These are phyloP conservation scores for Hipparchia sbordonii DNA, from an alignment of 2,888 invertebrate genomes.

Conservation along the genomic window DNA sequence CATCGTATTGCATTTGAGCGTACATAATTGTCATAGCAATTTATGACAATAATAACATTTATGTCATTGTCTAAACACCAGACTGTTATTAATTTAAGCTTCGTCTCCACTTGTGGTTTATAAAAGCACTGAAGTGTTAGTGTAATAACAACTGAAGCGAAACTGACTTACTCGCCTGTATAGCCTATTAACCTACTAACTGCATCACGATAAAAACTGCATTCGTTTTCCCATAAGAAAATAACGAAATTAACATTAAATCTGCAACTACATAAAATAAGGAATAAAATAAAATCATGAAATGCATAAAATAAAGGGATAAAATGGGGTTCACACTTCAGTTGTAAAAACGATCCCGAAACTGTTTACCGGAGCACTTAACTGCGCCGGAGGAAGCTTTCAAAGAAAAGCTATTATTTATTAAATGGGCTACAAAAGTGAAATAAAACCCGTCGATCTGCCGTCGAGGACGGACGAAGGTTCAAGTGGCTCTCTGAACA, in stretches of 20 bases:
- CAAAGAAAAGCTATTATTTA: slow-evolving; percentile 62
- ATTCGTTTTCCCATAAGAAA: not conserved
- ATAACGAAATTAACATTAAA: too few relatives aligned
- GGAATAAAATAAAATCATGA: not conserved
- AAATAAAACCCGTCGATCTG: slow-evolving; percentile 47
- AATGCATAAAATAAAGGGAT: not conserved
- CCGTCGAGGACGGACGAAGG: slow-evolving; percentile 64
- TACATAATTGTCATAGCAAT: not conserved
- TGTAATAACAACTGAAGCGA: too few relatives aligned
- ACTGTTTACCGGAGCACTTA: slow-evolving; percentile 28
- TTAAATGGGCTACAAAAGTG: slow-evolving; percentile 57
- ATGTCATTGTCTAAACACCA: not conserved
- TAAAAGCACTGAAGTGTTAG: too few relatives aligned
- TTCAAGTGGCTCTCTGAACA: slow-evolving; percentile 48
- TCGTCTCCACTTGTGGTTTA: too few relatives aligned
- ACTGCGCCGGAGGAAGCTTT: slow-evolving; percentile 40
- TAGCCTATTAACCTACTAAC: too few relatives aligned
- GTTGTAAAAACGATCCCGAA: slow-evolving; percentile 19
- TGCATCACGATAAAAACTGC: not conserved
- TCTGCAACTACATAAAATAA: not conserved
- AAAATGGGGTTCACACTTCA: slow-evolving; percentile 14
- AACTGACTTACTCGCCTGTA: too few relatives aligned
- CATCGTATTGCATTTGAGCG: not conserved
- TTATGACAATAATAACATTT: not conserved
- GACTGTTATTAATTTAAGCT: not conserved